phyloP scores from a whole-genome alignment of 2,113 vertebrate genomes.

The Pluvianellus socialis region DNA sequence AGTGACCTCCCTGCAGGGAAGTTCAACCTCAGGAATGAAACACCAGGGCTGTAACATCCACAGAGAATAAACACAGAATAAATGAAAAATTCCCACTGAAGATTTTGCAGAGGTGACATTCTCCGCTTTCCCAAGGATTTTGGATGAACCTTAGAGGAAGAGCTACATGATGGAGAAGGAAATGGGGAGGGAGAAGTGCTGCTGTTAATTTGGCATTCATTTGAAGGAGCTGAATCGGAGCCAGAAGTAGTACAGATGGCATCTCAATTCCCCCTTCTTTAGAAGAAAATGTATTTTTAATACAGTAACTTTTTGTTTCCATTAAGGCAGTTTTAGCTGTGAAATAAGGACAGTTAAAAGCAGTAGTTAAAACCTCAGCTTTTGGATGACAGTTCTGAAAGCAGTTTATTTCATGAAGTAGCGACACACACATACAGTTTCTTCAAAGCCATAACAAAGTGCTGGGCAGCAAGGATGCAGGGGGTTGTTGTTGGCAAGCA shows the following conservation, averaged over 20 bases:
- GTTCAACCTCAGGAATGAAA: not conserved
- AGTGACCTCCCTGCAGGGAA: not conserved
- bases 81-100: not conserved
- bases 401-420: not conserved
- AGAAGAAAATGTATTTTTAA: slow-evolving; percentile 25
- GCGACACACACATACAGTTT: not conserved
- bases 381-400: not conserved
- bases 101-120: not conserved
- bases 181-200: not conserved
- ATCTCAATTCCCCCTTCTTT: not conserved
- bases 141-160: not conserved
- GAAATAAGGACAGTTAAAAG: slow-evolving; percentile 2
- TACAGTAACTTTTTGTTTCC: slow-evolving; percentile 1
- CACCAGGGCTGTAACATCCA: not conserved
- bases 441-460: not conserved
- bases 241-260: slow-evolving; percentile 46
- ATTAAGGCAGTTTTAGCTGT: not conserved
- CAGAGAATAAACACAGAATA: not conserved
- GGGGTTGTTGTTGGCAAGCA: not conserved
- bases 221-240: slow-evolving; percentile 13
- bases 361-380: not conserved
- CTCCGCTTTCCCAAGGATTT: not conserved
- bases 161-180: not conserved
- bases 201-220: slow-evolving; percentile 47
- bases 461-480: not conserved